Conservation (phyloP, 1,140 invertebrate genomes). For the Habropoda laboriosa region DNA sequence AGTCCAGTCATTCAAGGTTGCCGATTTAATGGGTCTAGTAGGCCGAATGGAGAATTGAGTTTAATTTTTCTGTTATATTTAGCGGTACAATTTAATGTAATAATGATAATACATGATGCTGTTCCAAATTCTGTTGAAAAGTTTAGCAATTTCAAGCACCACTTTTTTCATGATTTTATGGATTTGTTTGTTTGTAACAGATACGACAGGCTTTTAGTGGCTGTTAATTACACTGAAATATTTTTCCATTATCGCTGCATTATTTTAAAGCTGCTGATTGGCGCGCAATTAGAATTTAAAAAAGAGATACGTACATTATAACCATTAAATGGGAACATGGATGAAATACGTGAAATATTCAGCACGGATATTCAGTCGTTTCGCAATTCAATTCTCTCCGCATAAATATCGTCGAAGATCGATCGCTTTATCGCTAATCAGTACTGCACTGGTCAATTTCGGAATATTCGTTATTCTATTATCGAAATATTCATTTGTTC, state of each 20-base stretch:
- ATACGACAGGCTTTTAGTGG: too few species aligned
- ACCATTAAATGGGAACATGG: background rate
- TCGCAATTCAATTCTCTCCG: background rate
- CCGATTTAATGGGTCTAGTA: background rate
- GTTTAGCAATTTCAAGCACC: too few species aligned
- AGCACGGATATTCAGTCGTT: background rate
- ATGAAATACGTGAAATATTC: background rate
- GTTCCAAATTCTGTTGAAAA: background rate
- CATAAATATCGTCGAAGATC: background rate
- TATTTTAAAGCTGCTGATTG: too few species aligned
- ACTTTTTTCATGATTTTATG: too few species aligned
- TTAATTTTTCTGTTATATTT: background rate
- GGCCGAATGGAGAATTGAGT: background rate
- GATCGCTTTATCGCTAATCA: background rate
- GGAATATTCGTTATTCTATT: constrained; percentile 10
- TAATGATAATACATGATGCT: background rate
- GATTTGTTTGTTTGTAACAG: too few species aligned
- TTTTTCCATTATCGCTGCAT: too few species aligned
- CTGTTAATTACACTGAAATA: too few species aligned
- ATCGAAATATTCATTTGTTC: background rate
- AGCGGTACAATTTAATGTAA: background rate
- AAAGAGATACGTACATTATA: too few species aligned
- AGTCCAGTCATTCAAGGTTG: background rate
- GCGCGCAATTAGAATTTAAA: too few species aligned
- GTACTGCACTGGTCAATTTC: background rate